phyloP scores from a whole-genome alignment of 2,113 vertebrate genomes.

The Plecturocebus donacophilus region DNA sequence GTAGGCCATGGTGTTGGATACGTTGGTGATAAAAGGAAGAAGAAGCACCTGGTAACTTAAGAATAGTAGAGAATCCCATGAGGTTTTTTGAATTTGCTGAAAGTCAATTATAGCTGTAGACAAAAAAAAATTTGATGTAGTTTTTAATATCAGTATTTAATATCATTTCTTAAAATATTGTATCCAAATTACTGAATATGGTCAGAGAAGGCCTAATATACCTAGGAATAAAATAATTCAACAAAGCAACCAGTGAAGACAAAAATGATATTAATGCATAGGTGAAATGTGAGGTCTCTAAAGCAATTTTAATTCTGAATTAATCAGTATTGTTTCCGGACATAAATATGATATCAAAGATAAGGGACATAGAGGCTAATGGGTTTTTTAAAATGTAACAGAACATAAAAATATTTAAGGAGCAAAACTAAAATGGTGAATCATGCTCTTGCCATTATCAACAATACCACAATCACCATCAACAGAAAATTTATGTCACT shows the following conservation, averaged over 20 bases:
- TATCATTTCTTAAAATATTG: not conserved
- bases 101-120: not conserved
- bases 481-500: not conserved
- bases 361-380: not conserved
- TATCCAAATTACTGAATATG: not conserved
- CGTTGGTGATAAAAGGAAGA: not conserved
- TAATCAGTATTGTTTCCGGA: not conserved
- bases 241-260: not conserved
- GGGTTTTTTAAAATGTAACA: not conserved
- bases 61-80: not conserved
- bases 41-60: not conserved
- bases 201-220: not conserved
- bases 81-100: not conserved
- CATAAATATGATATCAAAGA: not conserved
- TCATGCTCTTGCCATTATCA: not conserved
- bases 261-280: not conserved
- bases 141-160: not conserved
- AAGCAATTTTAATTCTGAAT: not conserved
- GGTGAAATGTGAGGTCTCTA: not conserved
- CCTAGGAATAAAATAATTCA: slow-evolving; percentile 26
- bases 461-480: not conserved
- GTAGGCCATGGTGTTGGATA: not conserved
- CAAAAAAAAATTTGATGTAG: not conserved
- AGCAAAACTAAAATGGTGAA: not conserved
- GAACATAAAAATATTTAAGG: not conserved